Evolutionary conservation across 2,888 invertebrate species (phyloP), one percentile per base, ranked within the genome.

Genomic region (Eueremaeus valkanovi): DNA sequence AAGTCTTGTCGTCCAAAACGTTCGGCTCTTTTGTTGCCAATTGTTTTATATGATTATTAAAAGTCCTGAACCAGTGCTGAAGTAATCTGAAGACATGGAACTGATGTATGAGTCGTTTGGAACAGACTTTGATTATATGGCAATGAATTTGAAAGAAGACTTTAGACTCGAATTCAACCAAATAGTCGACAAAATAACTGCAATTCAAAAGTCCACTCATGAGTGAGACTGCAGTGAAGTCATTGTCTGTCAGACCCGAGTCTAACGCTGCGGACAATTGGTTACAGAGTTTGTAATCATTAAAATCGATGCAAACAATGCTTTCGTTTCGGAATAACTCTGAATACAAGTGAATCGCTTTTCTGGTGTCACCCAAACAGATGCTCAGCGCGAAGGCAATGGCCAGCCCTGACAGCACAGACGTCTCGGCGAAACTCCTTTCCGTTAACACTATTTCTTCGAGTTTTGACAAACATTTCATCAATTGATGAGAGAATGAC

Each of bases 71-170:
- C 29, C 42, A 51, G 29, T 72, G 40, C 13, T 61, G 51, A 70
- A 75, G 33, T 61, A 75, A 29, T 42, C 55, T 42, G 33, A 40
- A 55, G 21, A 75, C 55, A 31, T 75, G 72, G 36, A 75, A 75
- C 61, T 72, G 51, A 42, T 75, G 58, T 13, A 72, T 31, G 21
- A 58, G 13, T 70, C 36, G 27, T 45, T 42, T 2, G n/a, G 8
- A 24, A 36, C 72, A 75, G 40, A 74, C 31, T 11, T 21, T n/a
- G 9, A 74, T 45, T 63, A 66, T 63, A 49, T 55, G 24, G 5
- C 3, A 18, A 63, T 63, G 63, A 49, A 74, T 40, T 74, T 74
- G 45, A 29, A 45, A 1, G 31, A 74, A 66, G 18, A 21, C 18
- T 16, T 74, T 66, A 16, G 66, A 42, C n/a, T 49, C 8, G 49